Percentiles rank a stretch among this genome's conserved stretches.
phyloP scores from a whole-genome alignment of 2,888 invertebrate genomes.

The Chirona hameri region DNA sequence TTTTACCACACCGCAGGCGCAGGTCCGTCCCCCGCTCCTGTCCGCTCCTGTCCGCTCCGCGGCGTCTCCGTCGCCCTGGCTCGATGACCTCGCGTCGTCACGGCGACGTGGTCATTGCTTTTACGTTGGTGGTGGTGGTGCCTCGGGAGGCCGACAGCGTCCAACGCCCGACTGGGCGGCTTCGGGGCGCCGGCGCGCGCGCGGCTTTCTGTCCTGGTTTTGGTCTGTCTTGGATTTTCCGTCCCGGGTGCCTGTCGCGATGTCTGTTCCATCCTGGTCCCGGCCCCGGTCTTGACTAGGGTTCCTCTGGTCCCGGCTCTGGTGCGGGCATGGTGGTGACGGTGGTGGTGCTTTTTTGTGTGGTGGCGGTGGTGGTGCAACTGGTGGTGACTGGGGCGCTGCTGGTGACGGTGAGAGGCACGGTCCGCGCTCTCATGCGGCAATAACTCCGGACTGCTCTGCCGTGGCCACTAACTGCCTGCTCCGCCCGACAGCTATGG shows the following conservation, averaged over 20 bases:
- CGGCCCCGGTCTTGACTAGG: background rate
- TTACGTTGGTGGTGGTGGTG: background rate
- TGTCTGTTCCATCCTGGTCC: background rate
- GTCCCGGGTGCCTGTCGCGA: background rate
- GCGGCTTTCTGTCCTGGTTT: background rate
- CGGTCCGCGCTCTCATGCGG: background rate
- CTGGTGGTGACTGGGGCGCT: background rate
- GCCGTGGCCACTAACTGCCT: background rate
- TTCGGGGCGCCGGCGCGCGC: background rate
- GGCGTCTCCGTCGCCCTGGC: background rate
- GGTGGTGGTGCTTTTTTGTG: background rate
- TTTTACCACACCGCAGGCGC: conserved; percentile 24
- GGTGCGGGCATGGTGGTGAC: background rate
- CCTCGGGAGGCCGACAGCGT: background rate
- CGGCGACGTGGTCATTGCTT: background rate
- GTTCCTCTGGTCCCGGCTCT: no score
- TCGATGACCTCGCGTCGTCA: background rate
- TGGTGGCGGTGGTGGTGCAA: background rate
- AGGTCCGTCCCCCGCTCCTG: background rate
- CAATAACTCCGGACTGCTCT: background rate
- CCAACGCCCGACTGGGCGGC: background rate
- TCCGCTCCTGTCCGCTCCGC: background rate
- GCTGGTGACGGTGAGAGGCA: conserved; percentile 6
- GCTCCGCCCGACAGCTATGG: no score
- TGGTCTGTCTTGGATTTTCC: no score